These are phyloP conservation scores for Tineola bisselliella DNA, from an alignment of 2,888 invertebrate species.

Conservation along the genomic window DNA sequence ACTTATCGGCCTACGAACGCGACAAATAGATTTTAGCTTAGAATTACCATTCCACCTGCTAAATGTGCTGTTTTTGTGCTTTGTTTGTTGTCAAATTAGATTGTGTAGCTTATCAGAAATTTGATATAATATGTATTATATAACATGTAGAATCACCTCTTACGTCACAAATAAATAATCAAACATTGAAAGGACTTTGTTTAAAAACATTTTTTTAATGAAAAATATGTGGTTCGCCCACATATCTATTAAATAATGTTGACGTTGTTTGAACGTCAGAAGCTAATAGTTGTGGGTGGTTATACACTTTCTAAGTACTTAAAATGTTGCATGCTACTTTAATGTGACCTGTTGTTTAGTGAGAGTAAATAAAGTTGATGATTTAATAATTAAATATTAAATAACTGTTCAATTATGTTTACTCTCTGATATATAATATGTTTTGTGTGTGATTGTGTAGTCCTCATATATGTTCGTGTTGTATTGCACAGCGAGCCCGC, in stretches of 20 bases:
- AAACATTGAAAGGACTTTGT: too few relatives aligned
- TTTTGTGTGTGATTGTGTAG: constrained; percentile 27
- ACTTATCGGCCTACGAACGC: too few relatives aligned
- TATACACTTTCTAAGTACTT: not conserved
- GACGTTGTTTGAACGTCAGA: not conserved
- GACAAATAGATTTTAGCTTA: too few relatives aligned
- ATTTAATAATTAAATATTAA: not conserved
- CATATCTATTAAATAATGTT: not conserved
- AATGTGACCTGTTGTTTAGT: not conserved
- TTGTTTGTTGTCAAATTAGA: too few relatives aligned
- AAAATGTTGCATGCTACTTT: not conserved
- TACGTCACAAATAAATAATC: too few relatives aligned
- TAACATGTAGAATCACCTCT: too few relatives aligned
- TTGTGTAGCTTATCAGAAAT: too few relatives aligned
- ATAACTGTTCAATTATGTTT: not conserved
- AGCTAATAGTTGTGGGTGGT: too few relatives aligned
- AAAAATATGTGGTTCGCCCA: not conserved
- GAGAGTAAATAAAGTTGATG: not conserved
- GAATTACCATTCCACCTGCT: too few relatives aligned
- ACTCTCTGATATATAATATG: not conserved
- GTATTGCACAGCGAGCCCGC: constrained; percentile 75
- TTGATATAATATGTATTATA: too few relatives aligned
- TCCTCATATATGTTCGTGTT: constrained; percentile 50
- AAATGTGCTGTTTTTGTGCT: too few relatives aligned
- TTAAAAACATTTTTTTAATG: too few relatives aligned